Base-by-base conservation (phyloP, 2,888 invertebrate species). In the Stictocephala bisonia region DNA sequence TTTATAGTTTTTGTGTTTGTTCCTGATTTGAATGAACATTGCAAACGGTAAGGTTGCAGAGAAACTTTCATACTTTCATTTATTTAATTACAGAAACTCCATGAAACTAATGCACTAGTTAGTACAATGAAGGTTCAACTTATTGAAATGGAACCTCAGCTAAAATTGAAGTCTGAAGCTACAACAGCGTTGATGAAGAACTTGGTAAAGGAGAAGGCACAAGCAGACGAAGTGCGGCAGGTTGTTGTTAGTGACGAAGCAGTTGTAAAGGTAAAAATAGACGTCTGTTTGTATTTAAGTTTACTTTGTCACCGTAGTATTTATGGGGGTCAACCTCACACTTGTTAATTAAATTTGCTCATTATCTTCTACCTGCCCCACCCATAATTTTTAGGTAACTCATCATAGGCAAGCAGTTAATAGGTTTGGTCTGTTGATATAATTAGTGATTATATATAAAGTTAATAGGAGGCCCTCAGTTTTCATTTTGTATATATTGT, bases 111-210 rank as follows among this genome's bases (percentile, higher is more conserved):
- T 81, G 88, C 88, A 22, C 88, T 92, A 18, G 94, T 96, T 0
- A 92, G 91, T 29, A 88, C 90, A 3, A 96, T 97, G 96, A 93
- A 95, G 84, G 89, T 90, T 74, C 92, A 94, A 78, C 85, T 96
- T 56, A 90, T 91, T 7, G 89, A 90, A 0, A 88, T 96, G 86
- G 93, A 93, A 77, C 96, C 96, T 0, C 87, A 91, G 77, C 84
- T 96, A 53, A 93, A 92, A 68, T 87, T 89, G 77, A 94, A 95
- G 81, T 91, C 92, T 0, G 89, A 88, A 13, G 91, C 91, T 79
- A 93, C 95, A 69, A 88, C 91, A 48, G 89, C 90, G 35, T 85
- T 97, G 27, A 91, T 96, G 85, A 88, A 88, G 73, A 87, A 88
- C 79, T 86, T 97, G 6, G 90, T 89, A n/a, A 87, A 90, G 60